Base-by-base conservation (phyloP, 1,140 invertebrate genomes). In the Lutraria rhynchaena region DNA sequence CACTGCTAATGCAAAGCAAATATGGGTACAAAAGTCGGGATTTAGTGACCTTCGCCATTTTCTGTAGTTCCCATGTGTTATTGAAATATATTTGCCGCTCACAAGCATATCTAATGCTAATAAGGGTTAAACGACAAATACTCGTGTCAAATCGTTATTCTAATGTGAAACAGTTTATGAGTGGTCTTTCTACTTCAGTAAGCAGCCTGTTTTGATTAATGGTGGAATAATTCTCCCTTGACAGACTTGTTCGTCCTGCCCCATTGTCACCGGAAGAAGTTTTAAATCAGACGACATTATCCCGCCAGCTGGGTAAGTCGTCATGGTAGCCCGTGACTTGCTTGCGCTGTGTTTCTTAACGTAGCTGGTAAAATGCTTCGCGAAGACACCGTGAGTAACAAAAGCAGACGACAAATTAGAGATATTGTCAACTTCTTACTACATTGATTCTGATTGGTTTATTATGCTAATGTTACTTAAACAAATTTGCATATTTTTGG, bases 381-480 rank as follows among this genome's bases (percentile, higher is more conserved):
- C 55, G 37, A 51, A 70, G 33, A 58, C 49, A 69, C 24, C 67
- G 65, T 70, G 37, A 15, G 37, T 41, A 41, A 41, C 63, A 75
- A 75, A 44, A 58, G 37, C 76, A 60, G 76, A 70, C 63, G 76
- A 80, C 60, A 80, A 80, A 69, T 70, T 60, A 63, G 67, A 69
- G 44, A 69, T 70, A 80, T 70, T 80, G 76, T 80, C 53, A 80
- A 35, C 63, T 80, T 77, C 76, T 80, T 80, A 80, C 76, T 63
- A 80, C 37, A 69, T 46, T n/a, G 65, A 69, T 69, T 65, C 63
- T 80, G 76, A 80, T 80, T 80, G 76, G 76, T 80, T 69, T 69
- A 80, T 80, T 80, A 80, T 80, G 76, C 76, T 80, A 80, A 80
- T 80, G 63, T 80, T 69, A 80, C 76, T 80, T 80, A 80, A 80